phyloP scores from a whole-genome alignment of 2,113 vertebrate genomes.

The Propithecus coquereli region DNA sequence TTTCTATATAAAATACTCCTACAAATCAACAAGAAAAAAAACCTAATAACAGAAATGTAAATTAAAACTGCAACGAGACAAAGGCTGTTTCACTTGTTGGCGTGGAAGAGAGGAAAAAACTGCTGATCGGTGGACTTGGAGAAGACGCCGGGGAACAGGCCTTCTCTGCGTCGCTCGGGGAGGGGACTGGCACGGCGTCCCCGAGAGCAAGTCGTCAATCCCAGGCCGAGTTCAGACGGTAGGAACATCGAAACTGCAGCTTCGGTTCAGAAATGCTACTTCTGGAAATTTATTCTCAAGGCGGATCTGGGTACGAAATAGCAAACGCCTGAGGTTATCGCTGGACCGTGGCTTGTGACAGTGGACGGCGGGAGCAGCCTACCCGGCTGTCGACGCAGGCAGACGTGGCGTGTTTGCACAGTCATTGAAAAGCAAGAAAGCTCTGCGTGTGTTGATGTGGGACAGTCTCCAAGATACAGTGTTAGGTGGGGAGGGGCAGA shows the following conservation, averaged over 20 bases:
- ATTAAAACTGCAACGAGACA: accelerated
- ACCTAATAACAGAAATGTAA: neutral
- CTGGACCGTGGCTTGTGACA: neutral
- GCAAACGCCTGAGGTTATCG: accelerated
- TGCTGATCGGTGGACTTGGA: accelerated
- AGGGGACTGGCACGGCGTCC: accelerated
- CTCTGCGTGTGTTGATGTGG: neutral
- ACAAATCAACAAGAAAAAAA: neutral
- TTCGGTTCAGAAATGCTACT: neutral
- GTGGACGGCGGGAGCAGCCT: neutral
- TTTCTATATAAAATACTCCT: neutral
- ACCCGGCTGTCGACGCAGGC: accelerated
- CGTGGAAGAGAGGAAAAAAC: neutral
- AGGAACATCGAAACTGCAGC: too few relatives aligned
- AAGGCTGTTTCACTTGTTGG: neutral
- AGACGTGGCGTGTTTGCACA: accelerated
- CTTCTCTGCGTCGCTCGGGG: neutral
- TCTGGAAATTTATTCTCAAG: neutral
- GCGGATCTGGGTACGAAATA: neutral
- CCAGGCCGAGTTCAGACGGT: accelerated
- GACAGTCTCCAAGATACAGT: neutral
- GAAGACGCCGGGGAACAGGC: neutral
- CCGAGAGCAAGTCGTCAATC: neutral
- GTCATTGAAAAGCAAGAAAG: neutral
- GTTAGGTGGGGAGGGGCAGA: neutral